Conservation (phyloP, 2,113 vertebrate species). For the Halichoerus grypus region DNA sequence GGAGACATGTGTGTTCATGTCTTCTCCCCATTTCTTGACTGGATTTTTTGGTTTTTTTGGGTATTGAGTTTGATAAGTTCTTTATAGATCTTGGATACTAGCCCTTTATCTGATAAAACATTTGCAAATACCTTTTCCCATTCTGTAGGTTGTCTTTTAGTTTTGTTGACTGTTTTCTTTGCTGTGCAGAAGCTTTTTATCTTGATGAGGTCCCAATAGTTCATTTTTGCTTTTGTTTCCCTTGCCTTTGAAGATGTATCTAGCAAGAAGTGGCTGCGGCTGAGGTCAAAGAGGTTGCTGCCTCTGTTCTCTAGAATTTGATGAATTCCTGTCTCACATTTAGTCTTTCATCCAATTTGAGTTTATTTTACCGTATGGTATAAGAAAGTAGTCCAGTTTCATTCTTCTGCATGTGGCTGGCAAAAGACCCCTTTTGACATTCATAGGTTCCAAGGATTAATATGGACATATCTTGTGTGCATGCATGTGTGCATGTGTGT, state of each 20-base stretch:
- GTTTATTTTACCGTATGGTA: too few relatives aligned
- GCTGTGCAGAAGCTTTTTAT: not conserved
- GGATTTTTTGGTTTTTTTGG: too few relatives aligned
- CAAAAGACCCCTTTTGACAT: not conserved
- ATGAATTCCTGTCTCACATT: not conserved
- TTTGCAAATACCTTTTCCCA: not conserved
- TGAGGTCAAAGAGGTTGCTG: not conserved
- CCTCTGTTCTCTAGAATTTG: not conserved
- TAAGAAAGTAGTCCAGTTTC: not conserved
- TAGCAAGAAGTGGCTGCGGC: not conserved
- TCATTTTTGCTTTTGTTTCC: not conserved
- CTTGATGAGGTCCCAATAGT: not conserved
- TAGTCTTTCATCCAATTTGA: not conserved
- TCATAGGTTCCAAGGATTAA: not conserved
- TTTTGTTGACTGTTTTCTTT: not conserved
- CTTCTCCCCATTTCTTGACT: not conserved
- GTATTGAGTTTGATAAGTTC: too few relatives aligned
- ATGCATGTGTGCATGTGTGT: not conserved
- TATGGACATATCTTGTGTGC: not conserved
- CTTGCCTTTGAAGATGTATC: not conserved
- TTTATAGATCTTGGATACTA: not conserved
- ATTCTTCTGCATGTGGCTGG: not conserved
- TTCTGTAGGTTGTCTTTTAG: not conserved
- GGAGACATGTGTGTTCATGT: not conserved
- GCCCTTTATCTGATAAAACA: not conserved